Conservation (phyloP, 2,797 vertebrate genomes). For the Onychomys leucogaster region DNA sequence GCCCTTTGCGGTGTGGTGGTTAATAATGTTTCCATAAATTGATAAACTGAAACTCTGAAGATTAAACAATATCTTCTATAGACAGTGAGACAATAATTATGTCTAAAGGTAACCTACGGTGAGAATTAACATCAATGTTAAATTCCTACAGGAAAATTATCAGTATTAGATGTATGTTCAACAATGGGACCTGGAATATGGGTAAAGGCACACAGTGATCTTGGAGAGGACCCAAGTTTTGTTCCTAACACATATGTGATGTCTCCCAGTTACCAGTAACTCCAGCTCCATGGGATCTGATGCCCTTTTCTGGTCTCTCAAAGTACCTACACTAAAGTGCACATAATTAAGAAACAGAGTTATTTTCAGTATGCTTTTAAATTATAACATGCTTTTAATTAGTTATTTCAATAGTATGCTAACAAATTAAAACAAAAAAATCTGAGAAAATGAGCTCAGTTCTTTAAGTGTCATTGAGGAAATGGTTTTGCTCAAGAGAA, state of each 20-base stretch:
- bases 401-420: not conserved
- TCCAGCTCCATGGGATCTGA: not conserved
- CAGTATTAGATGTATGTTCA: not conserved
- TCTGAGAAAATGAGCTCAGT: not conserved
- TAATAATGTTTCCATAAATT: not conserved
- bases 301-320: not conserved
- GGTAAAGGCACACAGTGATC: not conserved
- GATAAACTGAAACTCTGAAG: slow-evolving; percentile 23
- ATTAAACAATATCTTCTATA: not conserved
- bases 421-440: slow-evolving; percentile 34
- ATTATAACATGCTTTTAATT: not conserved
- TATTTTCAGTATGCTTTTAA: not conserved
- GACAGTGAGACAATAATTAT: not conserved
- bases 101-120: not conserved
- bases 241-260: not conserved
- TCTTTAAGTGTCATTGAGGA: slow-evolving; percentile 29
- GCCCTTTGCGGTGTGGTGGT: not conserved
- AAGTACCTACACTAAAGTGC: not conserved
- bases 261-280: not conserved
- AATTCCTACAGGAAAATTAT: not conserved
- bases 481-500: not conserved
- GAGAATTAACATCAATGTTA: not conserved
- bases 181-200: not conserved
- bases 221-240: not conserved
- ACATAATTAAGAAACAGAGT: not conserved